Evolutionary conservation across 2,113 vertebrate genomes (phyloP), one percentile per base, ranked within the genome.

Genomic region (Salvelinus alpinus): DNA sequence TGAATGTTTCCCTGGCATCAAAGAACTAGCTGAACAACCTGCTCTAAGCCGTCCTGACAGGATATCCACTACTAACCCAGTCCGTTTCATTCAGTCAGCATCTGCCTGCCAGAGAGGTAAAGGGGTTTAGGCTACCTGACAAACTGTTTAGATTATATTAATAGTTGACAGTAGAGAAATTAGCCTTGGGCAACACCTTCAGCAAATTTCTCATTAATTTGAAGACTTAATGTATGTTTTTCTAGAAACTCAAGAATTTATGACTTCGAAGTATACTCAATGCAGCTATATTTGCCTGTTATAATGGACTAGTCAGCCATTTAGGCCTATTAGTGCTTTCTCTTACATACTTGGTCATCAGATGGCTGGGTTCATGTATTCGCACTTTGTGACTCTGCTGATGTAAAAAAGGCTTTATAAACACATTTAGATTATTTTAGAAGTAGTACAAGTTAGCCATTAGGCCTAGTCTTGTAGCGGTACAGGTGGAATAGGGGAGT

Each of bases 181-280:
- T 34, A 8, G 29, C 2, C 59, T 44, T 3, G 12, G 71, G 84
- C 72, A 86, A 89, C 85, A 90, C 82, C 16, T 1, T 75, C 71
- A 44, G 38, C 9, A 44, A 44, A 44, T 11, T 2, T 2, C 38
- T 12, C 38, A 44, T 44, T 44, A 44, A 44, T 44, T 44, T 9
- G 38, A 44, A 11, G 38, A 44, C 38, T 34, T 34, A 3, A 44
- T 44, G 9, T 12, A 11, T 44, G 38, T 44, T 44, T 44, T 12
- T 44, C 38, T 44, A 44, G 38, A 2, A 44, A 44, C 38, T 44
- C 38, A 44, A 11, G 9, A 44, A 44, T 44, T 44, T 12, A 11
- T 44, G 38, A 44, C 9, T 11, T 44, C 2, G 9, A 44, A 44
- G 38, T 44, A 34, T 7, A 34, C 6, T 34, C 34, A 34, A 34